phyloP scores from a whole-genome alignment of 2,888 invertebrate species.

The Argyresthia goedartella region DNA sequence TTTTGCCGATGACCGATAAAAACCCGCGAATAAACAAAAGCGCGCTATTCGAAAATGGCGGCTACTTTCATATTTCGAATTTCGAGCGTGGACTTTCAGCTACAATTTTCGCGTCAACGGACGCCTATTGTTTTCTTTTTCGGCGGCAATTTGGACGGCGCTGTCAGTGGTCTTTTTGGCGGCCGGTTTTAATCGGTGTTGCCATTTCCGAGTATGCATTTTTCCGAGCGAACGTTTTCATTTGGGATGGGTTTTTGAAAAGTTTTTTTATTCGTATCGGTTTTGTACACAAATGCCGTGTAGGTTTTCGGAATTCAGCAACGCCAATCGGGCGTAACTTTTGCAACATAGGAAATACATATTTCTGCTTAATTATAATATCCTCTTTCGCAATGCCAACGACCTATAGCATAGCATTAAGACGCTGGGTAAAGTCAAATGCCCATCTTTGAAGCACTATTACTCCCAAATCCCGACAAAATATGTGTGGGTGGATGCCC shows the following conservation, averaged over 20 bases:
- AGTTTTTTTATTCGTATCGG: not conserved
- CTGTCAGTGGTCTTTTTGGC: slow-evolving; percentile 44
- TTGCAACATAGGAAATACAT: too few relatives aligned
- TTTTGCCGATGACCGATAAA: slow-evolving; percentile 23
- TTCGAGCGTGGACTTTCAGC: slow-evolving; percentile 36
- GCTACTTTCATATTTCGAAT: slow-evolving; percentile 35
- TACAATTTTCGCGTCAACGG: slow-evolving; percentile 39
- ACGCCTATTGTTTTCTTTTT: slow-evolving; percentile 32
- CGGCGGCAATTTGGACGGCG: slow-evolving; percentile 41
- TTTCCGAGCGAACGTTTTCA: not conserved
- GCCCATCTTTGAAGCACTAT: too few relatives aligned
- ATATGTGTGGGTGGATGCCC: too few relatives aligned
- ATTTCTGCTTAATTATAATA: too few relatives aligned
- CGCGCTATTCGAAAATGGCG: slow-evolving; percentile 34
- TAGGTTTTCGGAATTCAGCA: too few relatives aligned
- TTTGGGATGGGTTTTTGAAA: not conserved
- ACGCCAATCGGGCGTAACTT: too few relatives aligned
- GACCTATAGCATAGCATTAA: too few relatives aligned
- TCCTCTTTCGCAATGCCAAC: too few relatives aligned
- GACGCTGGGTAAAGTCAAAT: too few relatives aligned
- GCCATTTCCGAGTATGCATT: slow-evolving; percentile 30
- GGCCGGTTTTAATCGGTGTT: slow-evolving; percentile 60
- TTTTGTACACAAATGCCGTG: not conserved
- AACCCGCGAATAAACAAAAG: slow-evolving; percentile 31
- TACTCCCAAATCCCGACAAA: too few relatives aligned